Evolutionary conservation across 2,888 invertebrate species (phyloP).

Genomic region (Oasisia sp.): DNA sequence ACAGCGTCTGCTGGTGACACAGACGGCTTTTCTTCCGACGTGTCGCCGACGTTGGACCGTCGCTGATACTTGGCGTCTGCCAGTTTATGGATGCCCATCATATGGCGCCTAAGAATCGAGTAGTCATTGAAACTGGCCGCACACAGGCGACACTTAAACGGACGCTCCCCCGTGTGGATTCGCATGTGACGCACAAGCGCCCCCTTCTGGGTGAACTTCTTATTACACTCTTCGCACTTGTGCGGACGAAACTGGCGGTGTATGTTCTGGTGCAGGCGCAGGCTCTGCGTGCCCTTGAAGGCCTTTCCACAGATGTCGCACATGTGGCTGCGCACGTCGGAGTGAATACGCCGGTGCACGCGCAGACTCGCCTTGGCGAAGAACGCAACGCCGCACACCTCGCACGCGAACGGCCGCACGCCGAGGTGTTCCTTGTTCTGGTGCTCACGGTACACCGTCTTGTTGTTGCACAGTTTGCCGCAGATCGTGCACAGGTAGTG

Average conservation of each 20-base stretch:
- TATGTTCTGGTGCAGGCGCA: conserved; percentile 25
- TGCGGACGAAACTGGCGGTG: conserved; percentile 26
- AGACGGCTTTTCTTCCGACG: background rate
- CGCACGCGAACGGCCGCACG: conserved; percentile 28
- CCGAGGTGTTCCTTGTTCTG: conserved; percentile 31
- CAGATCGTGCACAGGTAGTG: conserved; percentile 29
- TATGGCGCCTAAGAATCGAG: conserved; percentile 33
- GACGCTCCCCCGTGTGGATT: conserved; percentile 30
- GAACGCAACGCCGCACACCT: conserved; percentile 27
- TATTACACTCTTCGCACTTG: conserved; percentile 31
- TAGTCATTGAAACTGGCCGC: conserved; percentile 32
- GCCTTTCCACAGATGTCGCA: background rate
- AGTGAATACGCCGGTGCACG: conserved; percentile 26
- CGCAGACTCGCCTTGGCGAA: conserved; percentile 26
- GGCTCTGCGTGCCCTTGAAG: conserved; percentile 19
- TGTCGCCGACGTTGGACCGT: background rate
- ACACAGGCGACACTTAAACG: conserved; percentile 31
- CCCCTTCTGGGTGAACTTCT: conserved; percentile 33
- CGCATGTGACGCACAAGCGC: conserved; percentile 31
- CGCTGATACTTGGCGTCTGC: background rate
- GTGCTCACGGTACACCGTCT: conserved; percentile 30
- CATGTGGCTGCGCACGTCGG: background rate
- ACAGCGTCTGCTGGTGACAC: background rate
- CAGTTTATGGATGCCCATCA: conserved; percentile 33
- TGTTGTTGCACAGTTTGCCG: conserved; percentile 30